Evolutionary conservation across 2,888 invertebrate species (phyloP), one percentile per base, ranked within the genome.

Genomic region (Muscina levida): DNA sequence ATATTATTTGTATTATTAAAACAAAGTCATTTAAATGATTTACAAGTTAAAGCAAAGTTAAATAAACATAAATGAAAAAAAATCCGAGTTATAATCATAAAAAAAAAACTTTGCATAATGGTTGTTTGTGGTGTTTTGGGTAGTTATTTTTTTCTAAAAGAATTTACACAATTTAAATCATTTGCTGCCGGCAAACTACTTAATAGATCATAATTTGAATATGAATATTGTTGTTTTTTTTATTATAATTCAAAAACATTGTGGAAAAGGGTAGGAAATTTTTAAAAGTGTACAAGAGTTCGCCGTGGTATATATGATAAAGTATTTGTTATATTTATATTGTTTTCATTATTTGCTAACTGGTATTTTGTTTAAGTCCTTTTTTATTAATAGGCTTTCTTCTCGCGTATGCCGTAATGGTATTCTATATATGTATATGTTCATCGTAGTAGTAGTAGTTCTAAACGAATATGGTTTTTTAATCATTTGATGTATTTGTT

Each of bases 1-100:
- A 44, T 42, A 59, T 66, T n/a, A 65, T 72, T 51, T 72, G 53
- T 72, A 72, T 65, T 66, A 66, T 70, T 80, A 71, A 53, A 81
- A 81, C 71, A 81, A 65, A 74, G 67, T 80, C 70, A 77, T 76
- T 62, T 59, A 62, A 66, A 72, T 70, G 62, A 65, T 76, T 37
- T 70, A 70, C 70, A 76, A 66, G 31, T 71, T 57, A 67, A 77
- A 77, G 70, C 59, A 62, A 76, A 65, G 31, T 48, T 72, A 19
- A 72, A 62, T 72, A 19, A 72, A 62, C 65, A 24, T 8, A 46
- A 56, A 22, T 37, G 24, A 31, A 31, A 42, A 62, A 22, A 53
- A 37, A 56, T 62, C 62, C 11, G 2, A 59, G n/a, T 17, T 62
- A 56, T 11, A 70, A n/a, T n/a, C n/a, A n/a, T n/a, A n/a, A n/a